Percentiles rank a stretch among this genome's conserved stretches.
These are phyloP conservation scores for Pasiphila rectangulata DNA, from an alignment of 2,888 invertebrate genomes.

Conservation along the genomic window DNA sequence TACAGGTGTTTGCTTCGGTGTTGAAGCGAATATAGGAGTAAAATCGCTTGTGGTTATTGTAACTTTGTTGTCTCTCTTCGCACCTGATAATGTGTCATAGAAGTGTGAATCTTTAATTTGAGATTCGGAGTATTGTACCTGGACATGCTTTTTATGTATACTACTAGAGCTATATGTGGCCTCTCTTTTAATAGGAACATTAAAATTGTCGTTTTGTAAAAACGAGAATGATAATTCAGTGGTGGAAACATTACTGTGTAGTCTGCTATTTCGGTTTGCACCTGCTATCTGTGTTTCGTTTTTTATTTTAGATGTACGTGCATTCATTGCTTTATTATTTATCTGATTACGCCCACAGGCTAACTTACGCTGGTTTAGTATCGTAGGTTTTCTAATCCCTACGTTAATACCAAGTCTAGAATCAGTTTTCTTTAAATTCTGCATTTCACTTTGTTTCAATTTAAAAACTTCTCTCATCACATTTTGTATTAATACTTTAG, in stretches of 20 bases:
- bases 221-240: constrained; percentile 42
- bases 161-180: background rate
- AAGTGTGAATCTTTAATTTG: constrained; percentile 3
- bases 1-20: constrained; percentile 42
- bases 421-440: constrained; percentile 18
- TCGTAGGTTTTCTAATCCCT: background rate
- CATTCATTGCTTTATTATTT: background rate
- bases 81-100: constrained; percentile 4
- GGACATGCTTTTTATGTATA: constrained; percentile 2
- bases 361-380: background rate
- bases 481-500: constrained; percentile 48
- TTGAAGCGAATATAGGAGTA: constrained; percentile 51
- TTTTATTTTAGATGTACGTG: background rate
- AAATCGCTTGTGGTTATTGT: constrained; percentile 37
- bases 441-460: constrained; percentile 34
- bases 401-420: background rate
- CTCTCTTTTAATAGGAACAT: background rate
- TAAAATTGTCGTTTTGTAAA: constrained; percentile 27
- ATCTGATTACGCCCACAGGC: background rate
- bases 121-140: constrained; percentile 6
- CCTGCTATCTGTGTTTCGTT: constrained; percentile 11
- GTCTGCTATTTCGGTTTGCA: constrained; percentile 8
- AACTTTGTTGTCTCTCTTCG: constrained; percentile 11
- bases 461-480: constrained; percentile 51
- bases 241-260: constrained; percentile 2